Evolutionary conservation across 1,140 invertebrate species (phyloP).

Genomic region (Asbolus verrucosus): DNA sequence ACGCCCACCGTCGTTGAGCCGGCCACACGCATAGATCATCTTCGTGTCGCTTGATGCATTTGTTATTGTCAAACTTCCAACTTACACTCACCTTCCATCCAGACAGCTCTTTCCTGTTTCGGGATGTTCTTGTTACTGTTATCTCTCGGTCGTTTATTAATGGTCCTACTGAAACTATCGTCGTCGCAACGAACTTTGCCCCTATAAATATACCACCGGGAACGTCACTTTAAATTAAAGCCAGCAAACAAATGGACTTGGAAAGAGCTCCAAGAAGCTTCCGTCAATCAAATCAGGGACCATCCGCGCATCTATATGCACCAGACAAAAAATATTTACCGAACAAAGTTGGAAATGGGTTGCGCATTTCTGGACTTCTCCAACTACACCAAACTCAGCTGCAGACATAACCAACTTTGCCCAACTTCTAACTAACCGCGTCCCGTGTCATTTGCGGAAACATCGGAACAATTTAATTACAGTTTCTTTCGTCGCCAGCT

Average conservation of each 20-base stretch:
- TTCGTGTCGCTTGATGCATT: conserved; percentile 45
- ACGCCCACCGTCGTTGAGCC: conserved; percentile 48
- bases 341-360: neutral
- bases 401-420: conserved; percentile 44
- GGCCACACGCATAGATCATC: conserved; percentile 53
- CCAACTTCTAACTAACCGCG: conserved; percentile 46
- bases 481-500: conserved; percentile 44
- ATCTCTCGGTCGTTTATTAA: conserved; percentile 35
- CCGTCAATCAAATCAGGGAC: neutral
- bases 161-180: conserved; percentile 15
- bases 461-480: conserved; percentile 49
- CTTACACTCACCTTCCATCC: conserved; percentile 41
- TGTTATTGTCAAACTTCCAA: conserved; percentile 49
- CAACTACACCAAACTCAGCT: conserved; percentile 33
- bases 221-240: conserved; percentile 5
- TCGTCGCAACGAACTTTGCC: conserved; percentile 3
- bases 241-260: neutral
- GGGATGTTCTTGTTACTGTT: conserved; percentile 42
- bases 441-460: conserved; percentile 49
- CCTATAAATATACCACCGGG: conserved; percentile 17
- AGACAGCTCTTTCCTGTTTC: conserved; percentile 47
- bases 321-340: conserved; percentile 2
- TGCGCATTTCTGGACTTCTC: conserved; percentile 17
- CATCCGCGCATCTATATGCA: neutral
- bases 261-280: conserved; percentile 3